A percentile compares a stretch with the other conserved stretches of the same genome.
These are phyloP conservation scores for Crambe crambe DNA, from an alignment of 37 sponge, comb jelly and placozoan genomes.

Conservation along the genomic window DNA sequence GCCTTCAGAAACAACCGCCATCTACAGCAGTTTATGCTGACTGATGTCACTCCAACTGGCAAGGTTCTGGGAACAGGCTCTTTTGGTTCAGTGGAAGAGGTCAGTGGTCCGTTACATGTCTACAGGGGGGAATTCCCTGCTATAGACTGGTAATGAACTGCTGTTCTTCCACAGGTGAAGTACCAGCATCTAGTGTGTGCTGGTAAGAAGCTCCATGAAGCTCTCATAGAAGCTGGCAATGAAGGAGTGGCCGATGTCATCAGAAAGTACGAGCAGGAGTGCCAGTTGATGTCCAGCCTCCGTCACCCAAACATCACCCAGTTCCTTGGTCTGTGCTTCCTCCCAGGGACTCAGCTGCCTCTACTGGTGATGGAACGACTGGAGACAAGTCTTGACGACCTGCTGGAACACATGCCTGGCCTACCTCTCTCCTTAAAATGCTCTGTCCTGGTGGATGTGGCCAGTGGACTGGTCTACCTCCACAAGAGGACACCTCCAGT, in stretches of 20 bases:
- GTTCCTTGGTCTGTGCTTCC: conserved; percentile 21
- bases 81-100: not conserved
- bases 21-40: conserved; percentile 38
- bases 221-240: not conserved
- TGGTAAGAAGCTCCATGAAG: not conserved
- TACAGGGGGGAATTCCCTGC: too few species aligned
- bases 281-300: conserved; percentile 18
- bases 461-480: conserved; percentile 35
- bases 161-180: not conserved
- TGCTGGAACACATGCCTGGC: not conserved
- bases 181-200: conserved; percentile 1
- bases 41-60: not conserved
- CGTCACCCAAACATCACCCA: conserved; percentile 44
- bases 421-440: conserved; percentile 10
- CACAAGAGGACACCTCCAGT: conserved; percentile 33
- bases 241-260: not conserved
- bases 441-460: conserved; percentile 12
- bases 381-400: conserved; percentile 20
- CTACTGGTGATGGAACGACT: conserved; percentile 22
- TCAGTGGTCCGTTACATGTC: too few species aligned
- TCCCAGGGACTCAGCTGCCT: conserved; percentile 2
- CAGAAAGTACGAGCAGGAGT: conserved; percentile 2
- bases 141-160: too few species aligned
- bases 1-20: too few species aligned
- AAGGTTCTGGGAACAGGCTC: not conserved